These are phyloP conservation scores for Megalops atlanticus DNA, from an alignment of 2,113 vertebrate genomes.

Conservation along the genomic window DNA sequence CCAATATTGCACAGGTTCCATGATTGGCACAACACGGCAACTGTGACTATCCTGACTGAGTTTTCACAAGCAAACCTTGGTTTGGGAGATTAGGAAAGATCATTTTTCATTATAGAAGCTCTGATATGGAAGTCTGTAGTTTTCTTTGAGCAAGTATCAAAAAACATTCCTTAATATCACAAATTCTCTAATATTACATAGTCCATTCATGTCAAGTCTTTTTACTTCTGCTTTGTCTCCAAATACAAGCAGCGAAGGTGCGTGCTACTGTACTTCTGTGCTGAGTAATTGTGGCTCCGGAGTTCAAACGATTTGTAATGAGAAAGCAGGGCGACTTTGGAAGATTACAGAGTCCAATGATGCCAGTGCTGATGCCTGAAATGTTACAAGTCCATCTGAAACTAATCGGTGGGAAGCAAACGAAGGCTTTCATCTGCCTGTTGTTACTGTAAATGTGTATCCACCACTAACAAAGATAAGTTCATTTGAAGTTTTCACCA, in stretches of 20 bases:
- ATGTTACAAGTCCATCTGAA: conserved; percentile 8
- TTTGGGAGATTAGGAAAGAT: too few relatives aligned
- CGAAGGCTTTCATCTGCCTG: background rate
- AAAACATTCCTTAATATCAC: too few relatives aligned
- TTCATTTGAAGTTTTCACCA: background rate
- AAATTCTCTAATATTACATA: too few relatives aligned
- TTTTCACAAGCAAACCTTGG: too few relatives aligned
- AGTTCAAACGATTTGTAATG: conserved; percentile 21
- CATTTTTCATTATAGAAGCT: background rate
- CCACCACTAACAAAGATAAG: background rate
- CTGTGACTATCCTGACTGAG: too few relatives aligned
- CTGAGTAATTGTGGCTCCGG: background rate
- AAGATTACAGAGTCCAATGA: conserved; percentile 9
- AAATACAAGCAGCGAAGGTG: background rate
- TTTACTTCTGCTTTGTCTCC: background rate
- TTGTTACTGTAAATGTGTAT: background rate
- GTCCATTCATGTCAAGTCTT: background rate
- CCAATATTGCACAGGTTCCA: too few relatives aligned
- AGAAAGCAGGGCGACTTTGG: background rate
- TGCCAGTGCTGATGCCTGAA: background rate
- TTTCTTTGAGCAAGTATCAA: background rate
- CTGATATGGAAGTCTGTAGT: background rate
- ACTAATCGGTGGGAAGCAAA: background rate
- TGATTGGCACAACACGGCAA: too few relatives aligned
- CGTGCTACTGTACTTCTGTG: background rate